Conservation (phyloP, 2,888 invertebrate genomes). For the Tanytarsus gracilentus region DNA sequence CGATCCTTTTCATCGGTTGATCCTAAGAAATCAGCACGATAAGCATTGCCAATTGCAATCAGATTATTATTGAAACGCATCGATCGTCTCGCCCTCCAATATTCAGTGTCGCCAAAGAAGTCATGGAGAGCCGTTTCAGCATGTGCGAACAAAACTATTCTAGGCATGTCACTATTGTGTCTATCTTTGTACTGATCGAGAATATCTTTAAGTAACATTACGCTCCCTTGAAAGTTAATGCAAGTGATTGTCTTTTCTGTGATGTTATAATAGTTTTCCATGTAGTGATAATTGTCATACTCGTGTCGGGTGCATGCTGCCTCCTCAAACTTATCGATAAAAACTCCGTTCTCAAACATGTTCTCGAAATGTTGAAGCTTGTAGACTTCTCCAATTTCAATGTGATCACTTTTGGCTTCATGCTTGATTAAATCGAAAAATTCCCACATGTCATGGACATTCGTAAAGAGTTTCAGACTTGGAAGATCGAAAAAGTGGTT, state of each 20-base stretch:
- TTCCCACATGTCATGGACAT: constrained; percentile 79
- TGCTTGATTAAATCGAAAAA: constrained; percentile 54
- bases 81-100: constrained; percentile 82
- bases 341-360: constrained; percentile 71
- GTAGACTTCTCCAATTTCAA: constrained; percentile 64
- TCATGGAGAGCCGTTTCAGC: constrained; percentile 84
- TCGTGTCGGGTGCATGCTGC: constrained; percentile 43
- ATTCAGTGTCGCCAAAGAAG: constrained; percentile 68
- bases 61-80: constrained; percentile 77
- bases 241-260: constrained; percentile 48
- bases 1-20: constrained; percentile 53
- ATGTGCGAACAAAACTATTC: constrained; percentile 43
- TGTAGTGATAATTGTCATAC: constrained; percentile 31
- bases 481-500: constrained; percentile 72
- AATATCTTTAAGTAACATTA: constrained; percentile 54
- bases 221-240: constrained; percentile 73
- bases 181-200: constrained; percentile 42
- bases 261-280: constrained; percentile 54
- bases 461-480: constrained; percentile 67
- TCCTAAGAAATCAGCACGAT: constrained; percentile 52
- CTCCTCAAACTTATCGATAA: constrained; percentile 71
- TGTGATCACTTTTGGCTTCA: constrained; percentile 31
- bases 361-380: constrained; percentile 77
- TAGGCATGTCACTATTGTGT: constrained; percentile 30
- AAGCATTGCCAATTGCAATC: constrained; percentile 56